Base-by-base conservation (phyloP, 2,888 invertebrate genomes). In the Caradrina clavipalpis region DNA sequence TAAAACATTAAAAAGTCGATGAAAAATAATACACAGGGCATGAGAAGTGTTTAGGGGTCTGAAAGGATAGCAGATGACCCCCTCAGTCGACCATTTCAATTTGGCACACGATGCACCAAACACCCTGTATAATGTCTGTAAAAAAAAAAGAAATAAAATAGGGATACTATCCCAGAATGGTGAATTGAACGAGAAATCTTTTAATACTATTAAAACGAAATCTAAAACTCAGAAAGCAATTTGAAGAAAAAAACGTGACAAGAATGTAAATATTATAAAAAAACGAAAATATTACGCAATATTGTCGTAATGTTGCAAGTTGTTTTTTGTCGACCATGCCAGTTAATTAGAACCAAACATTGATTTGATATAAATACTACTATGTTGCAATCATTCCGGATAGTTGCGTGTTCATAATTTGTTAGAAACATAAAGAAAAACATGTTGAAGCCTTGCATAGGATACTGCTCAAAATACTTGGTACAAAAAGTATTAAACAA, bases 311-410 rank as follows among this genome's bases (percentile, higher is more conserved):
- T 7, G 13, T 73, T 76, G 66, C 75, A 51, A 45, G 11, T 21
- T 1, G 54, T 54, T 49, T 56, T 68, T 76, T 69, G 19, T 45
- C 0, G 10, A 31, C 3, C 31, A 6, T 7, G 10, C 7, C 39
- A 19, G 0, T 59, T 31, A 42, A 26, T 58, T 58, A 67, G 19
- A 35, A 19, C 13, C 1, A 65, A 70, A 66, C 51, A 64, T 67
- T 17, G 11, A 17, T 17, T 75, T 59, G 5, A 22, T 31, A 42
- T n/a, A 42, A 17, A 13, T 11, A 68, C 42, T n/a, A 13, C 5
- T 21, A 78, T 84, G 80, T 74, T 76, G 81, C 26, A 80, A 79
- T 72, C 55, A 56, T 61, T 73, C 71, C 76, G 73, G 59, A 61
- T 56, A 35, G 47, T 78, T 73, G 63, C 80, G 69, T 76, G 72